A percentile compares a stretch with the other conserved stretches of the same genome.
Evolutionary conservation across 2,797 vertebrate genomes (phyloP).

Genomic region (Lacerta viridis): DNA sequence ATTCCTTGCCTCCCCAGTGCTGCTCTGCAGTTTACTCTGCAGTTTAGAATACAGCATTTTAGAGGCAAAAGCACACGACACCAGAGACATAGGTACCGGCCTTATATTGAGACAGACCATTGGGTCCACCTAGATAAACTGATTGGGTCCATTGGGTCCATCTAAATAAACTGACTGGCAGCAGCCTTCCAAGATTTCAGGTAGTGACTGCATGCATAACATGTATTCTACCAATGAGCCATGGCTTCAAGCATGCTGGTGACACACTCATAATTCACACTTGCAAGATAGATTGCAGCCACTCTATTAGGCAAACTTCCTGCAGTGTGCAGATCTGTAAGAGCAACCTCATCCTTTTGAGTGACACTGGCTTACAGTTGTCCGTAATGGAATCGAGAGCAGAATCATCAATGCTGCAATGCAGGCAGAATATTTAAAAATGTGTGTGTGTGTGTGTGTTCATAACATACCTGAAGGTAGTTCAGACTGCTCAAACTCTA

Average conservation of each 20-base stretch:
- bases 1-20: not conserved
- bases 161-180: no score
- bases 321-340: not conserved
- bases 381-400: not conserved
- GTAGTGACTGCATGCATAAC: no score
- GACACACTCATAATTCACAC: not conserved
- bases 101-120: no score
- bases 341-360: conserved; percentile 26
- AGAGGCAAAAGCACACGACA: not conserved
- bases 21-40: not conserved
- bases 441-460: not conserved
- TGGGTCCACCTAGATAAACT: no score
- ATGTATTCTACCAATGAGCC: no score
- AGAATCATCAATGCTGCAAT: not conserved
- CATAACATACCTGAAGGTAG: conserved; percentile 61
- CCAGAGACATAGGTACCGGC: no score
- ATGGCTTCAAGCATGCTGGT: not conserved
- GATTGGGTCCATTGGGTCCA: no score
- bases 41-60: not conserved
- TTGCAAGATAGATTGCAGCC: not conserved
- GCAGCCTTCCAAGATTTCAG: no score
- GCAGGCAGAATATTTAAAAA: not conserved
- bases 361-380: not conserved
- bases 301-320: not conserved
- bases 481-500: conserved; percentile 43